These are phyloP conservation scores for Orius insidiosus DNA, from an alignment of 1,140 invertebrate species.

Conservation along the genomic window DNA sequence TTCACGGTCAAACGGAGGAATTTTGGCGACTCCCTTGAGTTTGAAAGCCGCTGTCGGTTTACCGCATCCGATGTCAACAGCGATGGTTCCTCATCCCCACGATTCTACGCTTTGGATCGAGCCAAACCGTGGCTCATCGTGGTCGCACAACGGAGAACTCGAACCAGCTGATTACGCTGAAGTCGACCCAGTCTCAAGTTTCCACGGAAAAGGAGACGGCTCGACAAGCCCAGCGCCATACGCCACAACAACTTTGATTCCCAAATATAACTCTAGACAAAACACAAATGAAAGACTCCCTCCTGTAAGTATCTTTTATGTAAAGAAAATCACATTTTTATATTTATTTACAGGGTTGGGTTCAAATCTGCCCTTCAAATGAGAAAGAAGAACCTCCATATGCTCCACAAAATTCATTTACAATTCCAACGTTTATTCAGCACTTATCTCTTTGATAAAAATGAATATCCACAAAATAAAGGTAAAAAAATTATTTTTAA, in stretches of 20 bases:
- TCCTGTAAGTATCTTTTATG: slow-evolving; percentile 6
- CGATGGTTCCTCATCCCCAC: slow-evolving; percentile 15
- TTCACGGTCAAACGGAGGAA: slow-evolving; percentile 28
- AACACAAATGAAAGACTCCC: slow-evolving; percentile 4
- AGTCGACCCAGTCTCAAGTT: slow-evolving; percentile 22
- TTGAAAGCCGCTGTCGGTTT: slow-evolving; percentile 21
- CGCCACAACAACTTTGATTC: slow-evolving; percentile 22
- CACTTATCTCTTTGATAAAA: slow-evolving; percentile 19
- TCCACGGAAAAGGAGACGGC: slow-evolving; percentile 16
- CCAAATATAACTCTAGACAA: slow-evolving; percentile 9
- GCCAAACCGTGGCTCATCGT: slow-evolving; percentile 11
- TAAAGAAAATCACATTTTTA: not conserved
- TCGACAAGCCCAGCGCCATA: slow-evolving; percentile 20
- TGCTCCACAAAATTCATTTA: slow-evolving; percentile 16
- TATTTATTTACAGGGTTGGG: slow-evolving; percentile 13
- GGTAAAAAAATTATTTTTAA: slow-evolving; percentile 5
- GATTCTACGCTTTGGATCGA: slow-evolving; percentile 21
- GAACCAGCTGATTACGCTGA: slow-evolving; percentile 28
- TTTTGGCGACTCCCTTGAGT: slow-evolving; percentile 27
- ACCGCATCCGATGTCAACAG: slow-evolving; percentile 19
- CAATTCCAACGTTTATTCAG: slow-evolving; percentile 20
- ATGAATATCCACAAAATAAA: slow-evolving; percentile 12
- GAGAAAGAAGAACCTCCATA: slow-evolving; percentile 15
- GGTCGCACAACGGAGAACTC: not conserved
- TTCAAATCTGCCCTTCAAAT: slow-evolving; percentile 14